These are phyloP conservation scores for Cremastinae sp. DNA, from an alignment of 2,888 invertebrate species.

Conservation along the genomic window DNA sequence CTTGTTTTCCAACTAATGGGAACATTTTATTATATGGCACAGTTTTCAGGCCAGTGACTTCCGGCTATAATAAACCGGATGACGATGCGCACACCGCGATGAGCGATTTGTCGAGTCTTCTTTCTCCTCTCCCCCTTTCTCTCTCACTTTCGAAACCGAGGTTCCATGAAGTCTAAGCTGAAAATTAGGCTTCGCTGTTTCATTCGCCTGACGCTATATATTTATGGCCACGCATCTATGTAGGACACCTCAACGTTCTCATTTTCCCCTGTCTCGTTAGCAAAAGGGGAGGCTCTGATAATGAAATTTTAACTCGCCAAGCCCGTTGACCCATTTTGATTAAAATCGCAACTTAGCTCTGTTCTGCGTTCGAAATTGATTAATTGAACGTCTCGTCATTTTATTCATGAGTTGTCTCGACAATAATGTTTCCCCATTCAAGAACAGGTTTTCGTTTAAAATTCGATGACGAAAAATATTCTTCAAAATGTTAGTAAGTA, in stretches of 20 bases:
- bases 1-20: conserved; percentile 38
- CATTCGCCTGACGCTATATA: conserved; percentile 22
- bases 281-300: not conserved
- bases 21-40: conserved; percentile 16
- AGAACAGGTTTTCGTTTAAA: too few species aligned
- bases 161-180: conserved; percentile 19
- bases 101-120: conserved; percentile 20
- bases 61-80: conserved; percentile 44
- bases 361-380: not conserved
- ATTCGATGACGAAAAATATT: too few species aligned
- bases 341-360: not conserved
- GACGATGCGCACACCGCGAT: conserved; percentile 40
- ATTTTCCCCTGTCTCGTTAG: conserved; percentile 13
- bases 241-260: conserved; percentile 16
- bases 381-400: not conserved
- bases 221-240: conserved; percentile 18
- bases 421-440: too few species aligned
- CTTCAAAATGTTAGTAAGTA: too few species aligned
- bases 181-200: conserved; percentile 26
- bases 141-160: not conserved
- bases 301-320: conserved; percentile 2
- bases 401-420: not conserved
- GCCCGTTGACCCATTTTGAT: not conserved
- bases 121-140: not conserved
- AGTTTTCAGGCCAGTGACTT: conserved; percentile 42